Conservation (phyloP, 2,888 invertebrate genomes). For the Dexiosoma caninum region DNA sequence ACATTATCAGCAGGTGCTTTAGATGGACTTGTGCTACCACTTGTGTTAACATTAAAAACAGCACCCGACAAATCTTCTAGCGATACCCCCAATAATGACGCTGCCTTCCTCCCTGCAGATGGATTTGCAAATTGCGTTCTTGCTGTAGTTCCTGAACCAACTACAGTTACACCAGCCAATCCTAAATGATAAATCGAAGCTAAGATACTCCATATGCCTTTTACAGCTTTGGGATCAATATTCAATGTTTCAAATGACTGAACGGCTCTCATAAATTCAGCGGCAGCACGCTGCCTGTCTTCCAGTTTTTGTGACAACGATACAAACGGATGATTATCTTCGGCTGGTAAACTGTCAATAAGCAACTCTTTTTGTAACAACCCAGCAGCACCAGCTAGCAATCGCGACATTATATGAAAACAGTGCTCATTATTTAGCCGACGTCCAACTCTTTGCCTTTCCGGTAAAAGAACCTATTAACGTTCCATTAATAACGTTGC, state of each 20-base stretch:
- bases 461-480: conserved; percentile 87
- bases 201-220: conserved; percentile 90
- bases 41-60: conserved; percentile 83
- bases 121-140: conserved; percentile 86
- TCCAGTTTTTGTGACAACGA: conserved; percentile 87
- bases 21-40: conserved; percentile 77
- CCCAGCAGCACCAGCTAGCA: conserved; percentile 87
- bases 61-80: conserved; percentile 90
- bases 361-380: conserved; percentile 88
- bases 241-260: conserved; percentile 87
- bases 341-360: conserved; percentile 84
- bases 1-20: conserved; percentile 79
- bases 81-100: conserved; percentile 86
- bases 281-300: conserved; percentile 87
- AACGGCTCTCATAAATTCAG: conserved; percentile 89
- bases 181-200: conserved; percentile 97
- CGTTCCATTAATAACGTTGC: not conserved
- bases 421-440: conserved; percentile 81
- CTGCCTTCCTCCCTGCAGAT: conserved; percentile 87
- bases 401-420: conserved; percentile 78
- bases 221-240: conserved; percentile 87
- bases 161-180: conserved; percentile 86
- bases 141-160: conserved; percentile 75
- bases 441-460: conserved; percentile 85
- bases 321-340: conserved; percentile 88